Conservation (phyloP, 2,797 vertebrate species). For the Rhinoraja longicauda region DNA sequence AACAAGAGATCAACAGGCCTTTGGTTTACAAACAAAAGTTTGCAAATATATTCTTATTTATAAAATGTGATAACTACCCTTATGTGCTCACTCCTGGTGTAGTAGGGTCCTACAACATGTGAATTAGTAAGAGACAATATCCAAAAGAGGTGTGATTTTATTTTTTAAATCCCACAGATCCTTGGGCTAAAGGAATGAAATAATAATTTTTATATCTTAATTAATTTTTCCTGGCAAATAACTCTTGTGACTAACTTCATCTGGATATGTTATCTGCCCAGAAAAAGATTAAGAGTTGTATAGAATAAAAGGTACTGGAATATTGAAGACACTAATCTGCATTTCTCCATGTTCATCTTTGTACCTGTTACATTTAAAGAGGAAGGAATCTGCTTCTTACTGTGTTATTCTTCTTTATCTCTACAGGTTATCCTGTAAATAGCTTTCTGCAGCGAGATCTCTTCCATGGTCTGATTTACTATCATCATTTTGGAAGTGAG, state of each 20-base stretch:
- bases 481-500: constrained; percentile 62
- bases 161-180: background rate
- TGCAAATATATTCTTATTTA: background rate
- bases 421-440: constrained; percentile 52
- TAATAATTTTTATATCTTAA: background rate
- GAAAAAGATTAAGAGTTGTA: background rate
- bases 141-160: background rate
- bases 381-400: fast-evolving
- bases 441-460: constrained; percentile 63
- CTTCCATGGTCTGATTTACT: constrained; percentile 61
- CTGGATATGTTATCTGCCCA: background rate
- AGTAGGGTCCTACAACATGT: background rate
- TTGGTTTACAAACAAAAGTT: background rate
- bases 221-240: background rate
- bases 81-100: background rate
- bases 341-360: background rate
- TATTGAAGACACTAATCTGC: background rate
- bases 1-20: background rate
- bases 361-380: background rate
- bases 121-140: background rate
- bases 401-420: background rate
- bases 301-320: background rate
- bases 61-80: background rate
- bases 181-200: background rate
- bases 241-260: background rate